Percentiles rank a stretch among this genome's conserved stretches.
Conservation (phyloP, 2,113 vertebrate genomes). For the Copsychus sechellarum region DNA sequence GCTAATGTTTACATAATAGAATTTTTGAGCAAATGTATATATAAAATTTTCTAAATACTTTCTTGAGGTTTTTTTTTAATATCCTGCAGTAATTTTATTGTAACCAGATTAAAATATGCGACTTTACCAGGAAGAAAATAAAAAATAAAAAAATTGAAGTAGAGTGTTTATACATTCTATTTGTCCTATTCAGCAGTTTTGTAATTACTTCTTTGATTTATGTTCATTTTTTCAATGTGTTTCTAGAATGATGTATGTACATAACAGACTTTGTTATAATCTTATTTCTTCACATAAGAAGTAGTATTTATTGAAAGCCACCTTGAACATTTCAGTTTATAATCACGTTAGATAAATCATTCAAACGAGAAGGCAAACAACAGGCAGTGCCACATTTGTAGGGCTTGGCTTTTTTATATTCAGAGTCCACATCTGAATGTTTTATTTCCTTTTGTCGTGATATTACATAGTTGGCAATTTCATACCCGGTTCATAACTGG, state of each 20-base stretch:
- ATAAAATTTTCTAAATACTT: slow-evolving; percentile 76
- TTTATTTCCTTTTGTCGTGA: neutral
- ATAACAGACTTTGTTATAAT: neutral
- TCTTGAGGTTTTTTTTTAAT: slow-evolving; percentile 70
- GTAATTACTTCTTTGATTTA: neutral
- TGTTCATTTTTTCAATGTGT: neutral
- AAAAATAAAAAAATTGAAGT: slow-evolving; percentile 32
- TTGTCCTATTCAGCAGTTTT: neutral
- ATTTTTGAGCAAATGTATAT: slow-evolving; percentile 73
- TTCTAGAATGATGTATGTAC: neutral
- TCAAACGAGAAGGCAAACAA: neutral
- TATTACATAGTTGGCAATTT: neutral
- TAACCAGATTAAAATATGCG: slow-evolving; percentile 47
- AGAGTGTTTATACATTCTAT: neutral
- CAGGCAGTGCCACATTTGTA: neutral
- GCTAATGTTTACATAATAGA: slow-evolving; percentile 71
- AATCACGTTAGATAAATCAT: neutral
- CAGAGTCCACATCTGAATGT: neutral
- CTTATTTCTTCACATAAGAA: neutral
- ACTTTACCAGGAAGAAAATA: slow-evolving; percentile 69
- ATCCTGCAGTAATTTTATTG: slow-evolving; percentile 74
- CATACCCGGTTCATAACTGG: neutral
- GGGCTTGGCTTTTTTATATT: neutral
- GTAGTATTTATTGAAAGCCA: neutral
- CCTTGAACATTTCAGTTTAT: neutral